phyloP scores from a whole-genome alignment of 2,888 invertebrate genomes.

The Pachydiplax longipennis region DNA sequence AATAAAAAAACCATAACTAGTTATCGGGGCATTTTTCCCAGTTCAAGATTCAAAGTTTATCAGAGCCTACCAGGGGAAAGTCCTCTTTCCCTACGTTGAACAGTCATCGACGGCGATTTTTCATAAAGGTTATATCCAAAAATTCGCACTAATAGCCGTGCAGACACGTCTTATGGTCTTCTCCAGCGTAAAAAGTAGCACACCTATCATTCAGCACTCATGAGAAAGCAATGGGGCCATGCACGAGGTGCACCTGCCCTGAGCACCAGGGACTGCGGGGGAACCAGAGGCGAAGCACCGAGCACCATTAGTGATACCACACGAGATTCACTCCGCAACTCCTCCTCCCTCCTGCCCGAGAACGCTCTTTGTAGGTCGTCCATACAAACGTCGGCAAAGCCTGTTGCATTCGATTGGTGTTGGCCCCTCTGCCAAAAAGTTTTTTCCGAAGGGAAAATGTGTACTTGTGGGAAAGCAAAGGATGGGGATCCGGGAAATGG shows the following conservation, averaged over 20 bases:
- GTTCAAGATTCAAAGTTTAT: too few relatives aligned
- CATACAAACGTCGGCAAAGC: constrained; percentile 31
- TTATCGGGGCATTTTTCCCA: too few relatives aligned
- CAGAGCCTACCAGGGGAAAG: too few relatives aligned
- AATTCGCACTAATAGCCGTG: too few relatives aligned
- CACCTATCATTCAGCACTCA: not conserved
- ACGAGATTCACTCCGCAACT: not conserved
- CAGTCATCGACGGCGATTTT: too few relatives aligned
- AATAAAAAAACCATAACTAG: too few relatives aligned
- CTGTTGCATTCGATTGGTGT: constrained; percentile 43
- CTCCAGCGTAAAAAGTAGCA: too few relatives aligned
- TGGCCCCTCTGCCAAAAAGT: constrained; percentile 28
- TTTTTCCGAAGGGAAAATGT: not conserved
- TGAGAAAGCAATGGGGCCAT: not conserved
- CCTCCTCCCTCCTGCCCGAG: not conserved
- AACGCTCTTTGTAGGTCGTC: constrained; percentile 34
- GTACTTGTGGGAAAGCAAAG: not conserved
- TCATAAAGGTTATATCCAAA: too few relatives aligned
- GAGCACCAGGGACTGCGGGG: not conserved
- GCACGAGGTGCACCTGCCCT: not conserved
- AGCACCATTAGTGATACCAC: not conserved
- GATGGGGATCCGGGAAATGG: not conserved
- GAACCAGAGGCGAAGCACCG: not conserved
- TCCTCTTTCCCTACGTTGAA: too few relatives aligned
- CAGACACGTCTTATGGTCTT: too few relatives aligned